Base-by-base conservation (phyloP, 1,140 invertebrate species). In the Heliconius hermathena region DNA sequence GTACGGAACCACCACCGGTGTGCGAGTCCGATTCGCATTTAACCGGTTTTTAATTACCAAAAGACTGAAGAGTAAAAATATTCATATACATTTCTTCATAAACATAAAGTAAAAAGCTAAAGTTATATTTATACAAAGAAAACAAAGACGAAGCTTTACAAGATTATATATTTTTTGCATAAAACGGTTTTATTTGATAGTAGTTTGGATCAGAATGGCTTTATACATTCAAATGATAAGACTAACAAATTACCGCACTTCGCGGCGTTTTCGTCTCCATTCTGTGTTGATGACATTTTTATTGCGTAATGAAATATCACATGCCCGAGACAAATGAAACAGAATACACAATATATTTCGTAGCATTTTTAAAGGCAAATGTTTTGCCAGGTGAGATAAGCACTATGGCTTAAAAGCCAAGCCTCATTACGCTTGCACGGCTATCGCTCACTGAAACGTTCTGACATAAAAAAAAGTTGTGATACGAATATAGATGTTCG, bases 151-250 rank as follows among this genome's bases (percentile, higher is more conserved):
- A 9, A 57, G n/a, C n/a, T 22, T n/a, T 1, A 57, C 54, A 57
- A 57, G 9, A 60, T 60, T 22, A 20, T 22, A 22, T 60, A n/a
- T 11, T 11, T 20, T n/a, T 60, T 26, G 11, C 60, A 5, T 13
- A 22, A 66, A 66, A 66, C 60, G 11, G 22, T 26, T 26, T 66
- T 13, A 29, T 26, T 66, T 66, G 11, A 66, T 9, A 66, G 57
- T 66, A 66, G 9, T 16, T 16, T 66, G 13, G 57, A 66, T 66
- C 57, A 13, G 22, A 66, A 22, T 22, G 11, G 57, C 22, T 9
- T 66, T 66, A 29, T 66, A 29, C 26, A 66, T 66, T 66, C 57
- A 66, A 22, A 66, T 66, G 57, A 66, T 66, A 66, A 66, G 22
- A 66, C 57, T 66, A 29, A 66, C 22, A 66, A 66, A 66, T 66